These are phyloP conservation scores for Pantala flavescens DNA, from an alignment of 1,140 invertebrate genomes.

Conservation along the genomic window DNA sequence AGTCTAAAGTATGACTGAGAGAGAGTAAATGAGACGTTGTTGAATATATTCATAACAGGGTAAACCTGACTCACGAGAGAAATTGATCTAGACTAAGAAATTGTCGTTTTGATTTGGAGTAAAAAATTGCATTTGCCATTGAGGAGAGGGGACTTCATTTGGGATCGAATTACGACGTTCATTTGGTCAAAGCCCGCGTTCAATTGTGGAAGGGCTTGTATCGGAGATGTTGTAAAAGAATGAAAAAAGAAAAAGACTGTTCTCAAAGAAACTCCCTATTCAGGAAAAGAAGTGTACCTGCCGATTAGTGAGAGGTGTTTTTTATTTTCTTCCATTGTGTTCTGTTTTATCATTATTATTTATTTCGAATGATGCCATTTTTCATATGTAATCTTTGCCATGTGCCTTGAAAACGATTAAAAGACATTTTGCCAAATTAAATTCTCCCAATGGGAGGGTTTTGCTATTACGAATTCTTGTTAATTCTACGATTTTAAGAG, in stretches of 20 bases:
- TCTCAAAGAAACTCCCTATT: background rate
- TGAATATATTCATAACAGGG: too few species aligned
- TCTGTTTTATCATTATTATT: background rate
- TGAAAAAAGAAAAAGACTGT: background rate
- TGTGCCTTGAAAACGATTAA: background rate
- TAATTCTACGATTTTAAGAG: background rate
- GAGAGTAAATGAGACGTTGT: too few species aligned
- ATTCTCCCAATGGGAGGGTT: background rate
- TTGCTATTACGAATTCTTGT: background rate
- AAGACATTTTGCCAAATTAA: constrained; percentile 10
- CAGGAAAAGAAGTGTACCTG: constrained; percentile 6
- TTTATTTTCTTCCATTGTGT: background rate
- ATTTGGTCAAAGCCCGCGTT: too few species aligned
- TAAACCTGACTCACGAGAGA: too few species aligned
- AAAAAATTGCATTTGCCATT: background rate
- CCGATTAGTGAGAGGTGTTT: background rate
- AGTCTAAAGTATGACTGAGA: too few species aligned
- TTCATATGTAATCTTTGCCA: background rate
- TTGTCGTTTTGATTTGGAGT: background rate
- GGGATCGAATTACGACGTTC: too few species aligned
- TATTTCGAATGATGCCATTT: constrained; percentile 1
- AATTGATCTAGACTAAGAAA: too few species aligned
- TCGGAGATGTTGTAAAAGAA: too few species aligned
- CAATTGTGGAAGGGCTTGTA: too few species aligned
- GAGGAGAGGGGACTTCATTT: background rate